These are phyloP conservation scores for Nomada goodeniana DNA, from an alignment of 2,888 invertebrate species.

Conservation along the genomic window DNA sequence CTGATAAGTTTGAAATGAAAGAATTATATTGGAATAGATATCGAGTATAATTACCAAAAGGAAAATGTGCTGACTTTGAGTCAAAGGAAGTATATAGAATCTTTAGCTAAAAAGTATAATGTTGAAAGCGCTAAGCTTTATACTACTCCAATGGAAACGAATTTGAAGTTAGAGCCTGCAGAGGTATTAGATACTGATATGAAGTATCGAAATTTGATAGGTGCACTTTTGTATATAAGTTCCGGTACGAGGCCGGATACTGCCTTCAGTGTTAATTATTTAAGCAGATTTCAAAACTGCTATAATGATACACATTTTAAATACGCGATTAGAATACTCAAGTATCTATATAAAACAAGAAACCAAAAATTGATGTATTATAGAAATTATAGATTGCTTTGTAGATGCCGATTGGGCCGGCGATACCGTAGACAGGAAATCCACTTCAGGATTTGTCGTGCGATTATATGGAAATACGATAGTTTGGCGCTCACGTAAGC, in stretches of 20 bases:
- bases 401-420: conserved; percentile 59
- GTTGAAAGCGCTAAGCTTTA: conserved; percentile 13
- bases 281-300: conserved; percentile 52
- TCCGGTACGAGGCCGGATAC: conserved; percentile 48
- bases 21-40: conserved; percentile 40
- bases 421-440: conserved; percentile 48
- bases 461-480: conserved; percentile 75
- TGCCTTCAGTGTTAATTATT: conserved; percentile 51
- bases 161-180: conserved; percentile 9
- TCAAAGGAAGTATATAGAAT: conserved; percentile 36
- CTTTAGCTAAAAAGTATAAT: conserved; percentile 18
- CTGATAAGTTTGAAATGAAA: conserved; percentile 41
- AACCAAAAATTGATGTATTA: conserved; percentile 42
- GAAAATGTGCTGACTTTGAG: conserved; percentile 14
- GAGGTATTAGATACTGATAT: background rate
- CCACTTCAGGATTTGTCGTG: conserved; percentile 73
- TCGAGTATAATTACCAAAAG: conserved; percentile 37
- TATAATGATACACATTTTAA: conserved; percentile 47
- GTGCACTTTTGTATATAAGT: conserved; percentile 48
- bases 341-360: conserved; percentile 54
- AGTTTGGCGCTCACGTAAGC: conserved; percentile 24
- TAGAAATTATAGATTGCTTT: conserved; percentile 39
- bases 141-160: conserved; percentile 33
- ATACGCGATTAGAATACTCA: conserved; percentile 51
- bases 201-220: conserved; percentile 57